phyloP scores from a whole-genome alignment of 2,113 vertebrate genomes.

The Tupaia tana region DNA sequence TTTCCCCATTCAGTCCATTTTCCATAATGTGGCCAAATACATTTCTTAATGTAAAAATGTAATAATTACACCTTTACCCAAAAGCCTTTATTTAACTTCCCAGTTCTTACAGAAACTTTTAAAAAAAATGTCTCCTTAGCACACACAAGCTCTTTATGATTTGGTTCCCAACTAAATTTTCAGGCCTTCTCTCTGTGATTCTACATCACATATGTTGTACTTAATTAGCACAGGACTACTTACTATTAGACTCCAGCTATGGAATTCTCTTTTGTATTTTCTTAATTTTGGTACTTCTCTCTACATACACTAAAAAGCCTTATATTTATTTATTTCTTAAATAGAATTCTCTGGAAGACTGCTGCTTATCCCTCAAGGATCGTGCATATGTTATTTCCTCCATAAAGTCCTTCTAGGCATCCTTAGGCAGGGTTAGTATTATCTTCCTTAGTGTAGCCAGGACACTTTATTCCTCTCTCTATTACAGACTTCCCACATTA shows the following conservation, averaged over 20 bases:
- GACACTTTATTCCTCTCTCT: not conserved
- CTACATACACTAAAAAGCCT: not conserved
- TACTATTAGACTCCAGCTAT: not conserved
- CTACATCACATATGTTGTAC: not conserved
- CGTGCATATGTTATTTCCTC: not conserved
- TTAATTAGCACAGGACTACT: not conserved
- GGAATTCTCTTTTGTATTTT: not conserved
- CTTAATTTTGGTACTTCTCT: not conserved
- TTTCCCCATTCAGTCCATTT: not conserved
- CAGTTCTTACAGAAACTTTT: not conserved
- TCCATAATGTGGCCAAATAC: not conserved
- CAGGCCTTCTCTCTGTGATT: not conserved
- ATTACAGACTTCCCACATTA: not conserved
- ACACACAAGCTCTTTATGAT: not conserved
- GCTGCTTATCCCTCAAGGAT: not conserved
- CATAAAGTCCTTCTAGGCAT: not conserved
- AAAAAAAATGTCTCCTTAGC: not conserved
- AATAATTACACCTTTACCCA: not conserved
- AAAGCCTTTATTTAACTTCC: not conserved
- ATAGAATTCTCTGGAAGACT: not conserved
- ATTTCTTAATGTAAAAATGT: not conserved
- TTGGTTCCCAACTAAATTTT: not conserved
- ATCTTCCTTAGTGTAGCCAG: not conserved
- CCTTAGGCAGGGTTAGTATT: not conserved
- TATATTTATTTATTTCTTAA: not conserved